Evolutionary conservation across 1,140 invertebrate genomes (phyloP).

Genomic region (Diprion similis): DNA sequence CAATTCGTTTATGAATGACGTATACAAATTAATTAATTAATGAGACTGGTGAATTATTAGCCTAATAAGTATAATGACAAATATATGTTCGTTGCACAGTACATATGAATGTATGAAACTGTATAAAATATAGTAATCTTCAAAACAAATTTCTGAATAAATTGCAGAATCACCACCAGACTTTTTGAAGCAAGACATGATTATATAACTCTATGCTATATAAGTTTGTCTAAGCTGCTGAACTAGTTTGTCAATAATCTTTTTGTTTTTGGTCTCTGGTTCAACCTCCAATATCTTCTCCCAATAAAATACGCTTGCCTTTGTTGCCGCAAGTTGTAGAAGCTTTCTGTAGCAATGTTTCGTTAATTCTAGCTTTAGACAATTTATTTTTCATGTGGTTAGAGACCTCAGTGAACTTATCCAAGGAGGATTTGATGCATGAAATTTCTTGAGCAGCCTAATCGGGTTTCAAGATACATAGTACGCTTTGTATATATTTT

Average conservation of each 20-base stretch:
- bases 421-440: conserved; percentile 5
- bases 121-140: too few species aligned
- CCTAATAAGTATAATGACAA: too few species aligned
- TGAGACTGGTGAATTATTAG: neutral
- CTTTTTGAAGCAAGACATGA: too few species aligned
- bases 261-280: conserved; percentile 21
- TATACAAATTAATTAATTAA: too few species aligned
- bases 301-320: conserved; percentile 14
- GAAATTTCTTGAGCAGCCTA: neutral
- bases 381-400: conserved; percentile 16
- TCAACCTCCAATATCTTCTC: conserved; percentile 16
- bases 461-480: neutral
- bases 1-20: too few species aligned
- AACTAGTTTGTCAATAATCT: conserved; percentile 8
- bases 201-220: too few species aligned
- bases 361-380: conserved; percentile 13
- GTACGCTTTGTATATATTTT: neutral
- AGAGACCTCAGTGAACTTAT: conserved; percentile 8
- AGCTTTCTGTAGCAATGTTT: conserved; percentile 14
- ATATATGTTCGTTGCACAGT: too few species aligned
- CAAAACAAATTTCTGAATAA: too few species aligned
- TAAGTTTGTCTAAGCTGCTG: neutral
- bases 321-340: neutral
- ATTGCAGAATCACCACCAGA: too few species aligned
- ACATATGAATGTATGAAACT: too few species aligned